phyloP scores from a whole-genome alignment of 2,797 vertebrate species.

The Amphiprion clarkii region DNA sequence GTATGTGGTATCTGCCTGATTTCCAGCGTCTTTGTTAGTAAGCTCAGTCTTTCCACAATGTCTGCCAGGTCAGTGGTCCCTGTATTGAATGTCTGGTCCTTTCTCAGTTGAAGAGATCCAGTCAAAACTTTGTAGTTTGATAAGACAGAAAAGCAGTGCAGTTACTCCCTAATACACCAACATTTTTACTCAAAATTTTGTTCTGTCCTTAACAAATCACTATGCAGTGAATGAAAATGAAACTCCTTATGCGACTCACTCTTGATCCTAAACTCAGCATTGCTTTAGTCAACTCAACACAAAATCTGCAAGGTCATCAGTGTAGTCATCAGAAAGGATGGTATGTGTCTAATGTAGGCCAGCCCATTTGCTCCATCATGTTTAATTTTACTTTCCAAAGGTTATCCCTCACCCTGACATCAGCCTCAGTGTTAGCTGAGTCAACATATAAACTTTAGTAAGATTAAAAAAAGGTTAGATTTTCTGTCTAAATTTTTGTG shows the following conservation, averaged over 20 bases:
- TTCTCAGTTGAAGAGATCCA: slow-evolving; percentile 35
- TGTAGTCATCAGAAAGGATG: slow-evolving; percentile 36
- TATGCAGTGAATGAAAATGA: not conserved
- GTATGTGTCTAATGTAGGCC: slow-evolving; percentile 44
- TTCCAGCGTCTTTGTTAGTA: slow-evolving; percentile 52
- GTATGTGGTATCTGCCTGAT: slow-evolving; percentile 45
- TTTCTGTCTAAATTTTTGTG: not conserved
- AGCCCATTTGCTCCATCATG: not conserved
- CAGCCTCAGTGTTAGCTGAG: slow-evolving; percentile 4
- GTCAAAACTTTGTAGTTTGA: slow-evolving; percentile 70
- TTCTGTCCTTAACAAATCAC: slow-evolving; percentile 1
- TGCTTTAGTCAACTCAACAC: slow-evolving; percentile 35
- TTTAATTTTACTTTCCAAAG: slow-evolving; percentile 4
- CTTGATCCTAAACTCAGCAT: slow-evolving; percentile 23
- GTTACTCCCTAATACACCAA: slow-evolving; percentile 12
- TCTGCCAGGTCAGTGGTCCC: slow-evolving; percentile 69
- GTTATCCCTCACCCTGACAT: slow-evolving; percentile 1
- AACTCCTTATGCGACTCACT: not conserved
- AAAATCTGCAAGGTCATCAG: slow-evolving; percentile 58
- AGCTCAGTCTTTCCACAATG: slow-evolving; percentile 75
- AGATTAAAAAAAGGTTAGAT: not conserved
- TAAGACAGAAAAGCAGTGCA: slow-evolving; percentile 65
- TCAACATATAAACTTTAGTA: not conserved
- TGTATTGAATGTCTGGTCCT: slow-evolving; percentile 50
- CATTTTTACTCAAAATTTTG: not conserved